phyloP scores from a whole-genome alignment of 2,797 vertebrate genomes.

The Bradypus variegatus region DNA sequence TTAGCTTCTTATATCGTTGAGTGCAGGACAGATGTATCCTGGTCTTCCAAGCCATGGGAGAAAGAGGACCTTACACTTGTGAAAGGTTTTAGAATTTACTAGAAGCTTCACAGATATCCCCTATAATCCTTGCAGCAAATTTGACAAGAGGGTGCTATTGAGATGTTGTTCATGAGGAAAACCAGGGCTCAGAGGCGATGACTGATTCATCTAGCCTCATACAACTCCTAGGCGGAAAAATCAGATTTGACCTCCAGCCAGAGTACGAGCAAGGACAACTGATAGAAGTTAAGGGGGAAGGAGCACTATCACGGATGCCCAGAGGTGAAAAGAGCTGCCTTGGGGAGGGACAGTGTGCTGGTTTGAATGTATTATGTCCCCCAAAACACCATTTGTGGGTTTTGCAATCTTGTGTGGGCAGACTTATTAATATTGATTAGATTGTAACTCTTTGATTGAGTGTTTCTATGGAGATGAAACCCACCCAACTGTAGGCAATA shows the following conservation, averaged over 20 bases:
- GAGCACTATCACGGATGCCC: not conserved
- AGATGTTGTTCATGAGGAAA: not conserved
- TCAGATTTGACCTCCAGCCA: not conserved
- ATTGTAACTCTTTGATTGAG: no score
- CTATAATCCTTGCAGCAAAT: not conserved
- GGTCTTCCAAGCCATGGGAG: not conserved
- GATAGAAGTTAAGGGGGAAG: fast-evolving
- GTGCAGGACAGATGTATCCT: not conserved
- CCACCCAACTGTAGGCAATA: no score
- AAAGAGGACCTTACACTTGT: not conserved
- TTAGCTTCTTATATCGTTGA: fast-evolving
- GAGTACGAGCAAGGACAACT: not conserved
- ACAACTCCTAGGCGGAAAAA: not conserved
- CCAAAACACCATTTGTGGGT: no score
- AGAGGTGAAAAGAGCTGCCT: not conserved
- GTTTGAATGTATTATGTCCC: no score
- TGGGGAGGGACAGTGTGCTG: no score
- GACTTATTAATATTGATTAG: no score
- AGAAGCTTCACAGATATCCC: not conserved
- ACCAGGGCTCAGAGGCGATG: not conserved
- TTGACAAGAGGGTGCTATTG: not conserved
- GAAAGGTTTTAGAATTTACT: not conserved
- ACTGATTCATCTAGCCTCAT: not conserved
- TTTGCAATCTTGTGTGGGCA: no score
- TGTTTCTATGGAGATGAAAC: no score